Evolutionary conservation across 2,888 invertebrate genomes (phyloP).

Genomic region (Lacanobia wlatinum): DNA sequence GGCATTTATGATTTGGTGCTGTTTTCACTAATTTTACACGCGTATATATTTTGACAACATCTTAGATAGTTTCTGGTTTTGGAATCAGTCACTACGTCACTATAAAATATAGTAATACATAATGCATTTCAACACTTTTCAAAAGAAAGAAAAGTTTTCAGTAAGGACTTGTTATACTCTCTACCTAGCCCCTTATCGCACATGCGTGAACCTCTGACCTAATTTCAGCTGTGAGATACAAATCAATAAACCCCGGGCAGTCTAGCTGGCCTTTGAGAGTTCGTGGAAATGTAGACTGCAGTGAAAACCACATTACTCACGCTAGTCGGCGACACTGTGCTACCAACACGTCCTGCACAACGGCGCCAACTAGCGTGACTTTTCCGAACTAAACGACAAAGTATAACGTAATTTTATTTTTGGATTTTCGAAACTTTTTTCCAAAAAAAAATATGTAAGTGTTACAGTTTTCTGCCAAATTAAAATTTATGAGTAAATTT

Average conservation of each 20-base stretch:
- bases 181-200: neutral
- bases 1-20: conserved; percentile 21
- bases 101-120: too few relatives aligned
- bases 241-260: neutral
- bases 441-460: neutral
- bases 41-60: neutral
- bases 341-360: neutral
- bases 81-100: neutral
- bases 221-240: neutral
- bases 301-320: neutral
- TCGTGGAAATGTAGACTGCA: neutral
- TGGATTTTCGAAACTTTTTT: neutral
- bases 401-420: too few relatives aligned
- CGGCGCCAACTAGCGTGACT: neutral
- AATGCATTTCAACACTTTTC: neutral
- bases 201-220: neutral
- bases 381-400: neutral
- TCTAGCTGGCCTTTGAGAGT: neutral
- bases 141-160: neutral
- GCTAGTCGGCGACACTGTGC: too few relatives aligned
- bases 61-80: neutral
- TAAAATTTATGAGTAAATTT: neutral
- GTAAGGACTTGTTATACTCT: neutral
- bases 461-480: neutral
- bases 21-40: neutral